Percentiles rank a stretch among this genome's conserved stretches.
phyloP scores from a whole-genome alignment of 2,113 vertebrate species.

The Neolamprologus kungweensis region DNA sequence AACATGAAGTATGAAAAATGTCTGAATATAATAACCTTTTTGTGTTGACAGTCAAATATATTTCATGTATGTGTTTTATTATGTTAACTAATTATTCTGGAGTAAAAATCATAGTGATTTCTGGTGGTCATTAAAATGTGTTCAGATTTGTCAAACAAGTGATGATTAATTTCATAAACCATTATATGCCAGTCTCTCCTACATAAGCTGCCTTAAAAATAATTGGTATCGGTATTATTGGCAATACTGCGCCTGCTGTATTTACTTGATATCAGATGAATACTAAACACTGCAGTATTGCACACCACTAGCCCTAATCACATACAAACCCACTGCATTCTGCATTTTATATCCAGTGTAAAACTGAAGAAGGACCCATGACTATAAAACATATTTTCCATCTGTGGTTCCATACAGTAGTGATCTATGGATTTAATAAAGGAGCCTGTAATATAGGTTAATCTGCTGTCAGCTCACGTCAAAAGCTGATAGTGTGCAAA shows the following conservation, averaged over 20 bases:
- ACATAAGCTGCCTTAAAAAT: neutral
- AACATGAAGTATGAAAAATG: neutral
- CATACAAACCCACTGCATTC: neutral
- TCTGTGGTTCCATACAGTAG: neutral
- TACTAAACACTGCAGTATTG: neutral
- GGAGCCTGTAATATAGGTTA: neutral
- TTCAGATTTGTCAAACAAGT: neutral
- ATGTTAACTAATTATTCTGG: neutral
- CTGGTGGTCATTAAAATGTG: neutral
- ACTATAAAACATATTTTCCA: neutral
- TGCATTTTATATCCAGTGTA: neutral
- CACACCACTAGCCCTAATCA: neutral
- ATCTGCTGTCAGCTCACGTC: neutral
- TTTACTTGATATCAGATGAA: neutral
- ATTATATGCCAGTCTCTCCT: neutral
- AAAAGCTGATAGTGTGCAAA: neutral
- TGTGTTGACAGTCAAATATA: neutral
- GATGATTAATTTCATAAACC: neutral
- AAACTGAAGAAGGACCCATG: neutral
- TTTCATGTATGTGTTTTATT: neutral
- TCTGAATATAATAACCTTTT: neutral
- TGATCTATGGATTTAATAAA: neutral
- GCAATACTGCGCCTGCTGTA: neutral
- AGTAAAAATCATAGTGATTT: neutral
- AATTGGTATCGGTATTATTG: neutral